These are phyloP conservation scores for Sphecodes monilicornis DNA, from an alignment of 2,888 invertebrate species.

Conservation along the genomic window DNA sequence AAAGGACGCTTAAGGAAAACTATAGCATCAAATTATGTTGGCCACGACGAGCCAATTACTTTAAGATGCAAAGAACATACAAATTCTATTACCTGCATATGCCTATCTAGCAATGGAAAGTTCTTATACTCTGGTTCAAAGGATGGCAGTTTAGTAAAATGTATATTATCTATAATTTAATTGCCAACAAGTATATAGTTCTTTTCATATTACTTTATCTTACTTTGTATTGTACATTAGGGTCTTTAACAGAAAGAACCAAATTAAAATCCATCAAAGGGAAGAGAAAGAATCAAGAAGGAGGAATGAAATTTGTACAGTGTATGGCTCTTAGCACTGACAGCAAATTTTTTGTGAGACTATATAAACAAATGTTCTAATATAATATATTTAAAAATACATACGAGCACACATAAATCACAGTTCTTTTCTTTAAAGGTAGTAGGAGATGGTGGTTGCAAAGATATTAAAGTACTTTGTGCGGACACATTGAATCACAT, in stretches of 20 bases:
- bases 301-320: slow-evolving; percentile 77
- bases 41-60: slow-evolving; percentile 83
- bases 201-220: slow-evolving; percentile 15
- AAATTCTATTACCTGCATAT: slow-evolving; percentile 92
- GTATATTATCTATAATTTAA: slow-evolving; percentile 84
- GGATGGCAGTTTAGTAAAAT: slow-evolving; percentile 95
- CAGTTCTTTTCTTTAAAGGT: slow-evolving; percentile 84
- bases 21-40: slow-evolving; percentile 88
- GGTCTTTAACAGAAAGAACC: slow-evolving; percentile 88
- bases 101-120: slow-evolving; percentile 90
- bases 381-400: slow-evolving; percentile 72
- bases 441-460: slow-evolving; percentile 88
- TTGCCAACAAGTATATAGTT: background rate
- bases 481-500: slow-evolving; percentile 90
- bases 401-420: slow-evolving; percentile 8
- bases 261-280: slow-evolving; percentile 85
- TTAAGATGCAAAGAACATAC: slow-evolving; percentile 92
- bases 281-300: slow-evolving; percentile 74
- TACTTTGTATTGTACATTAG: slow-evolving; percentile 66
- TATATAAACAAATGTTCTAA: slow-evolving; percentile 10
- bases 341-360: slow-evolving; percentile 91
- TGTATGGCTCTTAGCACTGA: slow-evolving; percentile 86
- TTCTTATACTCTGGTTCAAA: slow-evolving; percentile 94
- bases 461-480: slow-evolving; percentile 93
- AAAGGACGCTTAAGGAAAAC: slow-evolving; percentile 91